Conservation (phyloP, 2,797 vertebrate genomes). For the Microctenopoma stevenorrisi region DNA sequence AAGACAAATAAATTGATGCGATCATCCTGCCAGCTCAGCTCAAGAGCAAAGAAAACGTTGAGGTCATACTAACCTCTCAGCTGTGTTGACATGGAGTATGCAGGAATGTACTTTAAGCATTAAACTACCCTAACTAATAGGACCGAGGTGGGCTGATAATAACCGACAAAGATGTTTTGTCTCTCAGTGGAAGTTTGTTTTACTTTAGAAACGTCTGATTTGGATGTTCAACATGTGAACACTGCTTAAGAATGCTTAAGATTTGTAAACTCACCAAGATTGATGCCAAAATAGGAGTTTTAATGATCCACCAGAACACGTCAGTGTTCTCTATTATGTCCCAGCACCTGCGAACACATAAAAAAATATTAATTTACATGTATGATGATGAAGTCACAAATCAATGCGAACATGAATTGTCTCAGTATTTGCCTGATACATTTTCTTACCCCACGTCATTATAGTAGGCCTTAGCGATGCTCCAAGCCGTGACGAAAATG, state of each 20-base stretch:
- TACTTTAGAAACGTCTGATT: slow-evolving; percentile 2
- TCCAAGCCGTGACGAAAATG: slow-evolving; percentile 92
- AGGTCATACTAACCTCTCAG: slow-evolving; percentile 22
- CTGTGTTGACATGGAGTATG: slow-evolving; percentile 1
- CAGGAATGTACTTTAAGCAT: background rate
- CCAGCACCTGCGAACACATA: slow-evolving; percentile 89
- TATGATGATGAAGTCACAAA: slow-evolving; percentile 8
- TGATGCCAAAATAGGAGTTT: slow-evolving; percentile 92
- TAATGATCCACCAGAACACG: slow-evolving; percentile 96
- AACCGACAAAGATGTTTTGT: slow-evolving; percentile 7
- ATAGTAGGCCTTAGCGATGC: slow-evolving; percentile 86
- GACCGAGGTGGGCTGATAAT: slow-evolving; percentile 8
- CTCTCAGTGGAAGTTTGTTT: slow-evolving; percentile 5
- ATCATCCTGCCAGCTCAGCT: slow-evolving; percentile 13
- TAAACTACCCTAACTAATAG: slow-evolving; percentile 4
- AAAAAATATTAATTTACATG: slow-evolving; percentile 12
- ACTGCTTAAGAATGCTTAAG: no score
- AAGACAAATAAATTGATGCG: slow-evolving; percentile 1
- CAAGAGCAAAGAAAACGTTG: slow-evolving; percentile 9
- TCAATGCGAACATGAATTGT: slow-evolving; percentile 7
- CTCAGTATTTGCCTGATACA: background rate
- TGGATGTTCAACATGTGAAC: background rate
- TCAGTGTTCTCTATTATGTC: slow-evolving; percentile 87
- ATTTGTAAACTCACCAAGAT: slow-evolving; percentile 88
- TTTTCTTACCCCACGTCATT: slow-evolving; percentile 83